phyloP scores from a whole-genome alignment of 2,113 vertebrate genomes.

The Crotalus viridis region DNA sequence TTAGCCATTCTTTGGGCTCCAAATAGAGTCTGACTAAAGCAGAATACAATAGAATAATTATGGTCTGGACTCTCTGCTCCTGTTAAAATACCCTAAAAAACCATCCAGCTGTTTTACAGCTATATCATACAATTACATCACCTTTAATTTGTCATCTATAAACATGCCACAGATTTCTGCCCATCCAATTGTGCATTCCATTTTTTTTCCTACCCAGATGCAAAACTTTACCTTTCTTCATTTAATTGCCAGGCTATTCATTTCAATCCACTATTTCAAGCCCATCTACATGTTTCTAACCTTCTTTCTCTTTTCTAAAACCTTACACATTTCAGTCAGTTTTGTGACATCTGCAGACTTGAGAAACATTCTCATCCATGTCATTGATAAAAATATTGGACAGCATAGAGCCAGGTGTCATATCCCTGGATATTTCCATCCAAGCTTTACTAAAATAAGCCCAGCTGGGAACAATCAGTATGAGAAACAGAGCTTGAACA shows the following conservation, averaged over 20 bases:
- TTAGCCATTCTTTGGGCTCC: not conserved
- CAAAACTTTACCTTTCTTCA: not conserved
- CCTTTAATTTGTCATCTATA: not conserved
- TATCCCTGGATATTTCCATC: not conserved
- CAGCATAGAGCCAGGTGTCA: not conserved
- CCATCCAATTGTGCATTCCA: not conserved
- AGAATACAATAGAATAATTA: not conserved
- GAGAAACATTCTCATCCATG: not conserved
- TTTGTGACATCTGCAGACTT: not conserved
- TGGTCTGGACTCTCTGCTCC: not conserved
- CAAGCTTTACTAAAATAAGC: not conserved
- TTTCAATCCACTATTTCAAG: not conserved
- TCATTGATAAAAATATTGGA: not conserved
- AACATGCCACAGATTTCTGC: not conserved
- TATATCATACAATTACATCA: not conserved
- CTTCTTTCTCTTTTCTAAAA: not conserved
- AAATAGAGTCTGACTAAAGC: not conserved
- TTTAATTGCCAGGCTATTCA: not conserved
- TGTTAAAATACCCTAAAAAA: not conserved
- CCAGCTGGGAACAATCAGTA: not conserved
- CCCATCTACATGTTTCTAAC: not conserved
- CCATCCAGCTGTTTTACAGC: not conserved
- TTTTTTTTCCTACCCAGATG: not conserved
- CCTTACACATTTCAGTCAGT: not conserved
- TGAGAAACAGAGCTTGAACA: not conserved